Evolutionary conservation across 2,888 invertebrate species (phyloP).

Genomic region (Tyria jacobaeae): DNA sequence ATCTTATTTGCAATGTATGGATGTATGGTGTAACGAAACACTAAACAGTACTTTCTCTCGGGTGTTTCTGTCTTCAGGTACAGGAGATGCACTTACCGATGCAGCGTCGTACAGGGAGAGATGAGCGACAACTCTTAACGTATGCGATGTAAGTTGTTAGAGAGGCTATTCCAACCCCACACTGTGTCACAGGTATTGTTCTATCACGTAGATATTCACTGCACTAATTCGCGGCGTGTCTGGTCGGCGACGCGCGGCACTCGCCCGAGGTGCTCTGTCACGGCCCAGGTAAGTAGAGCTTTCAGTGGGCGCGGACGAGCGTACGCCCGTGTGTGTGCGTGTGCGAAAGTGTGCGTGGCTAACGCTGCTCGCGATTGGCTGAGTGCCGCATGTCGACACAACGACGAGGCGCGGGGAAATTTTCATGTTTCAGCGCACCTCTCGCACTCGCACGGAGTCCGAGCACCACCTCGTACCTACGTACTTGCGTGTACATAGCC

Average conservation of each 20-base stretch:
- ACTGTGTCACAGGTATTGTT: conserved; percentile 8
- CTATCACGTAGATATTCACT: conserved; percentile 22
- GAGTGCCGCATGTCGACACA: conserved; percentile 23
- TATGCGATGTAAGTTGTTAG: not conserved
- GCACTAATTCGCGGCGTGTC: conserved; percentile 29
- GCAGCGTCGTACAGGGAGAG: not conserved
- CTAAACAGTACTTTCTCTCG: not conserved
- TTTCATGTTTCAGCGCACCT: conserved; percentile 37
- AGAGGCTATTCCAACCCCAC: conserved; percentile 13
- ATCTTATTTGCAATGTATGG: not conserved
- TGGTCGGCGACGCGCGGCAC: conserved; percentile 42
- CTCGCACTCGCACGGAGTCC: not conserved
- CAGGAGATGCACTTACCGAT: conserved; percentile 6
- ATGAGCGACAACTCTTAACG: not conserved
- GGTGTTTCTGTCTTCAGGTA: not conserved
- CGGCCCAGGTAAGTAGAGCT: conserved; percentile 43
- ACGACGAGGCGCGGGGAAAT: conserved; percentile 30
- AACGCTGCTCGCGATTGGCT: conserved; percentile 34
- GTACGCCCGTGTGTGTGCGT: conserved; percentile 46
- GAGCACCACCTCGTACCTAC: not conserved
- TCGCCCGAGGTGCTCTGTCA: conserved; percentile 41
- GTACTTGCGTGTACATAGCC: conserved; percentile 10
- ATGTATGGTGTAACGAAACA: not conserved
- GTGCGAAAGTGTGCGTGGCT: conserved; percentile 24
- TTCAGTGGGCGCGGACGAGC: conserved; percentile 41